phyloP scores from a whole-genome alignment of 1,140 invertebrate genomes.

The Listronotus oregonensis region DNA sequence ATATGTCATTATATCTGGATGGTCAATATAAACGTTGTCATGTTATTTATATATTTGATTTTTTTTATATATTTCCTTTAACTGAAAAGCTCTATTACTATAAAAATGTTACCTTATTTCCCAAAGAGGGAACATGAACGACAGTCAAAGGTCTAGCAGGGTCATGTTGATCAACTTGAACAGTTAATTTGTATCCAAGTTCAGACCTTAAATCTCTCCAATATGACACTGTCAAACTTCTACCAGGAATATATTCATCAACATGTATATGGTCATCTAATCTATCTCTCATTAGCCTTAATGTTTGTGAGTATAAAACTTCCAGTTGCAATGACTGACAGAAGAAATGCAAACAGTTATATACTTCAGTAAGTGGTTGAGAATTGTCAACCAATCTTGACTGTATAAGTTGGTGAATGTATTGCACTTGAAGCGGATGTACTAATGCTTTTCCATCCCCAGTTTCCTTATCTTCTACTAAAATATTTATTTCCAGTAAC shows the following conservation, averaged over 20 bases:
- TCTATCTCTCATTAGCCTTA: slow-evolving; percentile 83
- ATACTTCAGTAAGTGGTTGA: slow-evolving; percentile 80
- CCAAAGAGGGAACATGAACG: slow-evolving; percentile 85
- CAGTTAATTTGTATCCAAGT: slow-evolving; percentile 83
- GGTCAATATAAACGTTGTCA: too few relatives aligned
- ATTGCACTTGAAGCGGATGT: slow-evolving; percentile 89
- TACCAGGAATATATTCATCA: slow-evolving; percentile 90
- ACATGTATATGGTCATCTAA: slow-evolving; percentile 90
- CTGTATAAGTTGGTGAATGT: slow-evolving; percentile 90
- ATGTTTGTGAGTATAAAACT: slow-evolving; percentile 92
- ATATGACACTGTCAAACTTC: slow-evolving; percentile 88
- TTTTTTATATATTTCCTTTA: too few relatives aligned
- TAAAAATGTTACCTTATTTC: slow-evolving; percentile 46
- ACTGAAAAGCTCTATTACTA: too few relatives aligned
- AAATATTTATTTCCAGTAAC: slow-evolving; percentile 90
- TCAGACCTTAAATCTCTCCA: slow-evolving; percentile 89
- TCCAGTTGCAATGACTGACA: slow-evolving; percentile 95
- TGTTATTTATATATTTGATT: too few relatives aligned
- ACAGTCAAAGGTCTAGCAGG: slow-evolving; percentile 82
- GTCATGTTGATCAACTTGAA: slow-evolving; percentile 86
- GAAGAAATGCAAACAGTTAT: slow-evolving; percentile 89
- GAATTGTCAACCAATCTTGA: slow-evolving; percentile 85
- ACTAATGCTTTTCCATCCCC: slow-evolving; percentile 95
- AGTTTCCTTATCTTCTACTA: slow-evolving; percentile 96
- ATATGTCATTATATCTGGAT: too few relatives aligned